A percentile compares a stretch with the other conserved stretches of the same genome.
These are phyloP conservation scores for Charaxes varanes DNA, from an alignment of 1,140 invertebrate genomes.

Conservation along the genomic window DNA sequence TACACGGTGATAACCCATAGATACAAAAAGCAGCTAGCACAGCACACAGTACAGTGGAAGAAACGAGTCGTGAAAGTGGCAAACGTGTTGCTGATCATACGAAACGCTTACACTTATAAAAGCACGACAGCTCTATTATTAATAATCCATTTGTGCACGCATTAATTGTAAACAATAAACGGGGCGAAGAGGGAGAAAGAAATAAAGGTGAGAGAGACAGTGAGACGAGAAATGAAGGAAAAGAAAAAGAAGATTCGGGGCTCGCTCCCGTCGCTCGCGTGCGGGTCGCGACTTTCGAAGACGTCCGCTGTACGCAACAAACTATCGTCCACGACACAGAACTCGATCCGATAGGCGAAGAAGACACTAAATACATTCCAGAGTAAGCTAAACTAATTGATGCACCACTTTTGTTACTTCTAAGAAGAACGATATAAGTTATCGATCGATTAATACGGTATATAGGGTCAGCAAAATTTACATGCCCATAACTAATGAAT, in stretches of 20 bases:
- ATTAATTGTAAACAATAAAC: constrained; percentile 44
- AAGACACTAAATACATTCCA: constrained; percentile 57
- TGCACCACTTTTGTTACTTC: constrained; percentile 62
- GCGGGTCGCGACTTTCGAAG: constrained; percentile 8
- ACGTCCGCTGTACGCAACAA: constrained; percentile 31
- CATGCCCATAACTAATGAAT: constrained; percentile 71
- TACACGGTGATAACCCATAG: constrained; percentile 71
- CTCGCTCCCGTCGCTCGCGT: constrained; percentile 19
- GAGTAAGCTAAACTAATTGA: constrained; percentile 64
- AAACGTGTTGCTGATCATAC: constrained; percentile 68
- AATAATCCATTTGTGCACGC: constrained; percentile 59
- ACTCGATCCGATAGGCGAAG: constrained; percentile 44
- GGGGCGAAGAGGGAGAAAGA: constrained; percentile 61
- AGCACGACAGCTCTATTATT: constrained; percentile 74
- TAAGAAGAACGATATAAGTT: constrained; percentile 47
- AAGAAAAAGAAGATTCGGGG: constrained; percentile 17
- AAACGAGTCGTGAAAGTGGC: constrained; percentile 70
- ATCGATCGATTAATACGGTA: constrained; percentile 51
- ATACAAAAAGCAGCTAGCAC: constrained; percentile 74
- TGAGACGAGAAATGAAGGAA: constrained; percentile 19
- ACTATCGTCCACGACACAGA: constrained; percentile 33
- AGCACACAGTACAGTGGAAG: constrained; percentile 73
- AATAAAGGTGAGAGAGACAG: constrained; percentile 24
- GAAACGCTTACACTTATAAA: constrained; percentile 71
- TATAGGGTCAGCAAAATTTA: constrained; percentile 65